phyloP scores from a whole-genome alignment of 2,888 invertebrate species.

The Ariolimax columbianus region DNA sequence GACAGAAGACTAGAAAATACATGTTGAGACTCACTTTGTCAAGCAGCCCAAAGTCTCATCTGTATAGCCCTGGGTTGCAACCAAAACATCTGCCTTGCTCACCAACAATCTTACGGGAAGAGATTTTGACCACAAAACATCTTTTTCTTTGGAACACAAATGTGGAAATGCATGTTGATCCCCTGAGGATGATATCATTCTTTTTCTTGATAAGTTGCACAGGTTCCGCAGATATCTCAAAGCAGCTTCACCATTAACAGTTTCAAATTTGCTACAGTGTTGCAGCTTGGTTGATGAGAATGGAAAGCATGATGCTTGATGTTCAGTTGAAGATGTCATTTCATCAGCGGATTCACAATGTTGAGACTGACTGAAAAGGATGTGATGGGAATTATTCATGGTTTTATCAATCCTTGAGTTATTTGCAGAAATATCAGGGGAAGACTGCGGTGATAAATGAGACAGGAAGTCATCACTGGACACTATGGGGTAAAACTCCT shows the following conservation, averaged over 20 bases:
- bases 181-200: slow-evolving; percentile 5
- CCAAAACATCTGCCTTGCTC: slow-evolving; percentile 43
- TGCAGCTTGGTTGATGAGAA: background rate
- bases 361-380: slow-evolving; percentile 7
- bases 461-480: background rate
- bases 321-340: background rate
- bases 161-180: background rate
- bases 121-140: slow-evolving; percentile 26
- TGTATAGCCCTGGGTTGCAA: slow-evolving; percentile 46
- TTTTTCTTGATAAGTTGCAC: slow-evolving; percentile 22
- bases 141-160: background rate
- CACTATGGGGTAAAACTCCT: slow-evolving; percentile 27
- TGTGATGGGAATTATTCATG: slow-evolving; percentile 27
- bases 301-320: slow-evolving; percentile 15
- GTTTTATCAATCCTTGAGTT: background rate
- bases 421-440: background rate
- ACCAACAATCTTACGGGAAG: slow-evolving; percentile 31
- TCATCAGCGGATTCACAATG: background rate
- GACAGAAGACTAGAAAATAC: background rate
- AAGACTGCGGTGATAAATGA: background rate
- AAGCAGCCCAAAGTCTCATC: slow-evolving; percentile 21
- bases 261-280: background rate
- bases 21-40: background rate
- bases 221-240: background rate
- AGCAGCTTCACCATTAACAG: background rate